Evolutionary conservation across 2,888 invertebrate species (phyloP), one percentile per base, ranked within the genome.

Genomic region (Netelia virgata): DNA sequence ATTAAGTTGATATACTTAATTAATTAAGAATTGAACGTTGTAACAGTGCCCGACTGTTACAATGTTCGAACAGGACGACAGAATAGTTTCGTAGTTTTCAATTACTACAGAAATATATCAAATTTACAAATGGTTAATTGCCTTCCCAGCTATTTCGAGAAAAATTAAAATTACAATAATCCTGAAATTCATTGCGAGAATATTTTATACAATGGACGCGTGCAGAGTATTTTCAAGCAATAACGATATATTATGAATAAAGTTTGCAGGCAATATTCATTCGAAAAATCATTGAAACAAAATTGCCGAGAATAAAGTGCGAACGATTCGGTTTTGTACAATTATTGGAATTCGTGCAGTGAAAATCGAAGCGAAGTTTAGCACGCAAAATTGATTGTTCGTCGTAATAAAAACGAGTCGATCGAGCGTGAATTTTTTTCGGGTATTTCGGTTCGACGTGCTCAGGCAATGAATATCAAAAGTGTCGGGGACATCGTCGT

Each of bases 371-470:
- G 53, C 50, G 36, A 55, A 23, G 55, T 57, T 57, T 20, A 64
- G 64, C 9, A 64, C 41, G 36, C 14, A 74, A 74, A 74, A 74
- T 73, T 50, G 11, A 57, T 57, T 6, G 20, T 63, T 16, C 47
- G 43, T 28, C 23, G 36, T 36, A 41, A 64, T n/a, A 8, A n/a
- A 50, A 50, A 50, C 50, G 20, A 41, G 57, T 14, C n/a, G 14
- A 47, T 3, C 14, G 18, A 1, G 9, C 57, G n/a, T 57, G 11
- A 61, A 50, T 28, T 61, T 36, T 36, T 47, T 14, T 47, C 47
- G 47, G 3, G 47, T 14, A 47, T 47, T 47, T 47, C 47, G 47
- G 3, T 47, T 14, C 14, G 47, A 2, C 14, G 11, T 36, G 6
- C 6, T 6, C 6, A 36, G 36, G 36, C 47, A 47, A 47, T 47